Conservation (phyloP, 2,113 vertebrate genomes). For the Paramisgurnus dabryanus region DNA sequence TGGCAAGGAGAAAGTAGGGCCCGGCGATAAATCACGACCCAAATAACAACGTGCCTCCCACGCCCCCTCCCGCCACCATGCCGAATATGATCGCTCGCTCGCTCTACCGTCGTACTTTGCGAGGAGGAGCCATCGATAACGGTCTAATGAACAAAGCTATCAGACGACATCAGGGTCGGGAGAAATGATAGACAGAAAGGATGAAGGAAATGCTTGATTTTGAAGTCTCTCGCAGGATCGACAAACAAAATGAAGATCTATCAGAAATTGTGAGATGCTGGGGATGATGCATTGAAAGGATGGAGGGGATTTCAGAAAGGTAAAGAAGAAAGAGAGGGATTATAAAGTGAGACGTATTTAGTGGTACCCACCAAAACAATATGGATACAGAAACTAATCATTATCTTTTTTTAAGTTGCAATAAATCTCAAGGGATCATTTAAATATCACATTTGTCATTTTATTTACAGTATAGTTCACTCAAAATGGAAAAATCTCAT, state of each 20-base stretch:
- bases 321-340: slow-evolving; percentile 57
- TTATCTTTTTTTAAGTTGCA: not conserved
- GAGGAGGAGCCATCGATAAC: slow-evolving; percentile 81
- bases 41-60: slow-evolving; percentile 78
- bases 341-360: slow-evolving; percentile 56
- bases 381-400: not conserved
- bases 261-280: slow-evolving; percentile 48
- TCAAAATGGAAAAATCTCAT: no score
- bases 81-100: slow-evolving; percentile 77
- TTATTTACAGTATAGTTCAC: no score
- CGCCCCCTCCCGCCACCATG: slow-evolving; percentile 58
- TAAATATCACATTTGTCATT: not conserved
- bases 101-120: slow-evolving; percentile 74
- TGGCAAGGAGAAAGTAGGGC: slow-evolving; percentile 64
- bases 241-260: slow-evolving; percentile 43
- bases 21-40: slow-evolving; percentile 83
- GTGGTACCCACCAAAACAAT: not conserved
- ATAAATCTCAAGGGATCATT: not conserved
- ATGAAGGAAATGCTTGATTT: slow-evolving; percentile 49
- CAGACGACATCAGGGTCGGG: slow-evolving; percentile 67
- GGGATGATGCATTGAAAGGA: slow-evolving; percentile 56
- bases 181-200: slow-evolving; percentile 26
- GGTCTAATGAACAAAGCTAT: slow-evolving; percentile 83
- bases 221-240: slow-evolving; percentile 37
- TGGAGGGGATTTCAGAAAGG: slow-evolving; percentile 58